Evolutionary conservation across 2,113 vertebrate genomes (phyloP), one percentile per base, ranked within the genome.

Genomic region (Forbesichthys papilliferus): DNA sequence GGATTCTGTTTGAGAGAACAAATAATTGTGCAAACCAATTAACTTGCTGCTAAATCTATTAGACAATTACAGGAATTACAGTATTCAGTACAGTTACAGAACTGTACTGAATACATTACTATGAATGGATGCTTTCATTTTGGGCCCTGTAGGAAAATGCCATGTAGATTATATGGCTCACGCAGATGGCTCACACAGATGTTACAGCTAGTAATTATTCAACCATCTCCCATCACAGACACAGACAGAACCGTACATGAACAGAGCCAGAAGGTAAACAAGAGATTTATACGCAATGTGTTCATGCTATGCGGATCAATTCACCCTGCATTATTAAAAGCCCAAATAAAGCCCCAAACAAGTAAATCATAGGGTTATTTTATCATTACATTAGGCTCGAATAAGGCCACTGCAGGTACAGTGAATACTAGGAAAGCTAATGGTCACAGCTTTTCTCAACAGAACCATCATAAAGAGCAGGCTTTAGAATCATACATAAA

Each of bases 41-140:
- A 85, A 81, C 77, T 84, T 83, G 69, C 71, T 78, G 68, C 70
- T 71, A 62, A 78, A 80, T 78, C 66, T 69, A 70, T 79, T 61
- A 85, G 79, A 68, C 16, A 16, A 16, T 16, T 16, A 16, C 16
- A 16, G 0, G 16, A 16, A 16, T 16, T 16, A 16, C 16, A 16
- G 16, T 16, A 16, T 16, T 16, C 16, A 16, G 16, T 16, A 16
- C 16, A 16, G 16, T 61, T 66, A 49, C 18, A 53, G 14, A 33
- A 69, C 59, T 55, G 27, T 68, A 16, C 57, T 64, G 14, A 71
- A 69, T 63, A 48, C 55, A 61, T 14, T 54, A 60, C 42, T 57
- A 77, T 60, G 11, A 75, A 67, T 59, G 5, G 0, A 69, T 0
- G 0, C 18, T 77, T 68, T 20, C 18, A 65, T 61, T 78, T 18